Evolutionary conservation across 2,888 invertebrate genomes (phyloP).

Genomic region (Hetaerina titia): DNA sequence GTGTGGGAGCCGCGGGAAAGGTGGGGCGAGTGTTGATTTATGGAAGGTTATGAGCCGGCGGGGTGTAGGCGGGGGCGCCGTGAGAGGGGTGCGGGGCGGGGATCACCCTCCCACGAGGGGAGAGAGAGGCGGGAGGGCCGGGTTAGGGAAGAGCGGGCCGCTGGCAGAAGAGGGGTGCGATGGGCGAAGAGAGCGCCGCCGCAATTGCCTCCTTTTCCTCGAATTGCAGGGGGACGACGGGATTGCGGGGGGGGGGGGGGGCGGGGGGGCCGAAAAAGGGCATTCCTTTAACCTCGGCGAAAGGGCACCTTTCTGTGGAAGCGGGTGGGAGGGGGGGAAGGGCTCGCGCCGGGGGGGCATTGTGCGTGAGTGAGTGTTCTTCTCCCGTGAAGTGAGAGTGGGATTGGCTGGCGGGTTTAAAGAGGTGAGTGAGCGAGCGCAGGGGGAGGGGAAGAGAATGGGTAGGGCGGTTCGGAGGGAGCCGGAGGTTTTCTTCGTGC

Average conservation of each 20-base stretch:
- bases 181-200: background rate
- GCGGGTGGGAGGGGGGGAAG: background rate
- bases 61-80: background rate
- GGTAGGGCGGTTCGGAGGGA: background rate
- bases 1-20: too few species aligned
- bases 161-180: background rate
- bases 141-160: background rate
- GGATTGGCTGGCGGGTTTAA: background rate
- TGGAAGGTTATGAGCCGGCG: background rate
- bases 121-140: background rate
- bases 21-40: background rate
- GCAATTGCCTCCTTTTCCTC: too few species aligned
- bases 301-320: background rate
- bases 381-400: background rate
- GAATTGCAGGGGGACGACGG: background rate
- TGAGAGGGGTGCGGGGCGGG: background rate
- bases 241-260: background rate
- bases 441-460: background rate
- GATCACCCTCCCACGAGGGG: background rate
- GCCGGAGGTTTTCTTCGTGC: conserved; percentile 18
- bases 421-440: background rate
- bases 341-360: background rate
- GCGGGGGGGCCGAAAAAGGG: background rate
- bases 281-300: background rate
- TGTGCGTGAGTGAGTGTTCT: background rate